phyloP scores from a whole-genome alignment of 2,113 vertebrate species.

The Proterorhinus semilunaris region DNA sequence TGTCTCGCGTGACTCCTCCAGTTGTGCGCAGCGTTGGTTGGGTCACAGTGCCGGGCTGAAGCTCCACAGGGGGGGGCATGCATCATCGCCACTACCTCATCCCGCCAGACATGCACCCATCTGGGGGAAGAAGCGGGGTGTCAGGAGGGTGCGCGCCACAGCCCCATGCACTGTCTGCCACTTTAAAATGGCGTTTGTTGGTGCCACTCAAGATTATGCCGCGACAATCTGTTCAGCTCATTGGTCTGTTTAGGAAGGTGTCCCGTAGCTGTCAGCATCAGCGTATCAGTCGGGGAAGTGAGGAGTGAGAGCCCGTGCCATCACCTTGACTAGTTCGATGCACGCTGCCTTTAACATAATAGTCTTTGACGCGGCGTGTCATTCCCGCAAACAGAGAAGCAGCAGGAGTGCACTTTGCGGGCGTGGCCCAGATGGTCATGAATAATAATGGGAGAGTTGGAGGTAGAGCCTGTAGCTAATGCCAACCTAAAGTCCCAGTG shows the following conservation, averaged over 20 bases:
- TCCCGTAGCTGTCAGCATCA: slow-evolving; percentile 21
- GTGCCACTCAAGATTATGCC: slow-evolving; percentile 40
- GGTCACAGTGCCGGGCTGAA: slow-evolving; percentile 24
- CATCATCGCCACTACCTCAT: slow-evolving; percentile 20
- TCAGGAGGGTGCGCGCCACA: slow-evolving; percentile 38
- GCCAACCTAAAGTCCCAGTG: slow-evolving; percentile 22
- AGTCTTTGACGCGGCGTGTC: slow-evolving; percentile 54
- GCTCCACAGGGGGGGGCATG: slow-evolving; percentile 33
- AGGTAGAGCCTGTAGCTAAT: slow-evolving; percentile 29
- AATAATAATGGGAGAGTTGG: slow-evolving; percentile 56
- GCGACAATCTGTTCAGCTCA: slow-evolving; percentile 47
- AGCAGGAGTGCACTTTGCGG: slow-evolving; percentile 53
- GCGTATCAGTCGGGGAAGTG: slow-evolving; percentile 23
- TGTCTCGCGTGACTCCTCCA: slow-evolving; percentile 38
- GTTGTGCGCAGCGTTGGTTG: slow-evolving; percentile 48
- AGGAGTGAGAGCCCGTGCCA: slow-evolving; percentile 18
- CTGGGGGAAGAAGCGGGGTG: slow-evolving; percentile 42
- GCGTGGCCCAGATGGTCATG: slow-evolving; percentile 71
- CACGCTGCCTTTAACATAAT: slow-evolving; percentile 50
- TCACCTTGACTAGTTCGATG: slow-evolving; percentile 46
- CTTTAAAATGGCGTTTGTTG: slow-evolving; percentile 42
- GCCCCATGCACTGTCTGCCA: slow-evolving; percentile 43
- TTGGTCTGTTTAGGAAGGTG: slow-evolving; percentile 23
- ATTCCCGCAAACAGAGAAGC: slow-evolving; percentile 53
- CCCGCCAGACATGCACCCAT: slow-evolving; percentile 37